Percentiles rank a stretch among this genome's conserved stretches.
Conservation (phyloP, 2,113 vertebrate genomes). For the Gnathonemus longibarbis region DNA sequence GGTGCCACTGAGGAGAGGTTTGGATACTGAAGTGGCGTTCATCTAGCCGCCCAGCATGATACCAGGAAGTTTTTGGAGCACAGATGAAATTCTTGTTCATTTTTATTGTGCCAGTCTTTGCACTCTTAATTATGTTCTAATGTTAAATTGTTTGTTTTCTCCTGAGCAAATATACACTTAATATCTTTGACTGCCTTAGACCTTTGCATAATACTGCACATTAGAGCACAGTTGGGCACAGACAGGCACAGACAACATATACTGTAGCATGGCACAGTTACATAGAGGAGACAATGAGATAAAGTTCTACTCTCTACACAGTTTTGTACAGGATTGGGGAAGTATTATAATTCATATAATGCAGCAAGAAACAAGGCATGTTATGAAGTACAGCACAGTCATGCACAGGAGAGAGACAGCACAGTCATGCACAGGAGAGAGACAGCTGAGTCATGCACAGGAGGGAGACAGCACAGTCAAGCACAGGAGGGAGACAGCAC, state of each 20-base stretch:
- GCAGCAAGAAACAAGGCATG: neutral
- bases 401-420: neutral
- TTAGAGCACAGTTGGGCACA: neutral
- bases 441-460: neutral
- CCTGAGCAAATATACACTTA: neutral
- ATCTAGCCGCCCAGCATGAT: neutral
- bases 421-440: neutral
- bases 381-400: neutral
- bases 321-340: neutral
- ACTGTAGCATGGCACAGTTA: neutral
- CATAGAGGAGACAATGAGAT: neutral
- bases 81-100: neutral
- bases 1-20: neutral
- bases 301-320: neutral
- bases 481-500: neutral
- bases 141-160: neutral
- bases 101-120: neutral
- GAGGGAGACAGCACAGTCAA: neutral
- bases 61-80: neutral
- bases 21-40: neutral
- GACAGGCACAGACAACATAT: neutral
- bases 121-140: neutral
- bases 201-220: neutral
- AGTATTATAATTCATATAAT: too few relatives aligned
- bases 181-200: neutral